Evolutionary conservation across 2,888 invertebrate genomes (phyloP).

Genomic region (Platypus cylindrus): DNA sequence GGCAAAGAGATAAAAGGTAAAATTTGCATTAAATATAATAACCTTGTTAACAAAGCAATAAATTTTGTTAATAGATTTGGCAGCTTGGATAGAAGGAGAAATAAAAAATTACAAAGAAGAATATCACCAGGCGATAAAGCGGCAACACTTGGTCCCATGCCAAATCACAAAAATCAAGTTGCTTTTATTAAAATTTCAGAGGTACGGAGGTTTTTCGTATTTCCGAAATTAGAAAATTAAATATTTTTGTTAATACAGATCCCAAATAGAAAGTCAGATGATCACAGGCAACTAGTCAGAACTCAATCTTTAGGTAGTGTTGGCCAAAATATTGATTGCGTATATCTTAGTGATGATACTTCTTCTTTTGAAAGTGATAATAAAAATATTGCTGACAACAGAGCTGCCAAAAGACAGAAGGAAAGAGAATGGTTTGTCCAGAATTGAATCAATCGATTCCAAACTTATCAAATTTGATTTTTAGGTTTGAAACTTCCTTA

Average conservation of each 20-base stretch:
- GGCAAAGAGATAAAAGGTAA: constrained; percentile 33
- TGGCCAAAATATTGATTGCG: constrained; percentile 34
- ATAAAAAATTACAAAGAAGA: constrained; percentile 31
- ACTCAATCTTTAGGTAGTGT: constrained; percentile 49
- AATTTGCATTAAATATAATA: neutral
- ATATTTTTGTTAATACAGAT: constrained; percentile 17
- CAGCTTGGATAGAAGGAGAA: constrained; percentile 46
- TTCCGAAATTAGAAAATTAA: neutral
- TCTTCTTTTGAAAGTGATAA: constrained; percentile 34
- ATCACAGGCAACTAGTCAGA: constrained; percentile 36
- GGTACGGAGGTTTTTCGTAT: constrained; percentile 15
- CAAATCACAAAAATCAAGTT: constrained; percentile 25
- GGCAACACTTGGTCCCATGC: constrained; percentile 27
- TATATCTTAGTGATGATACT: constrained; percentile 34
- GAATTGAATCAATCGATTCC: neutral
- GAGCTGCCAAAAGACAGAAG: constrained; percentile 29
- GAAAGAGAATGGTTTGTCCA: constrained; percentile 33
- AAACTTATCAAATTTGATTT: constrained; percentile 10
- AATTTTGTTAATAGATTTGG: constrained; percentile 37
- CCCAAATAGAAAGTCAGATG: constrained; percentile 26
- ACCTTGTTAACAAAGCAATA: neutral
- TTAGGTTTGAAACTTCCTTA: constrained; percentile 33
- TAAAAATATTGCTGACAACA: constrained; percentile 28
- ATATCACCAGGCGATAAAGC: constrained; percentile 32
- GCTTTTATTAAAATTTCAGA: constrained; percentile 27